phyloP scores from a whole-genome alignment of 2,113 vertebrate species.

The Benitochromis conjunctus region DNA sequence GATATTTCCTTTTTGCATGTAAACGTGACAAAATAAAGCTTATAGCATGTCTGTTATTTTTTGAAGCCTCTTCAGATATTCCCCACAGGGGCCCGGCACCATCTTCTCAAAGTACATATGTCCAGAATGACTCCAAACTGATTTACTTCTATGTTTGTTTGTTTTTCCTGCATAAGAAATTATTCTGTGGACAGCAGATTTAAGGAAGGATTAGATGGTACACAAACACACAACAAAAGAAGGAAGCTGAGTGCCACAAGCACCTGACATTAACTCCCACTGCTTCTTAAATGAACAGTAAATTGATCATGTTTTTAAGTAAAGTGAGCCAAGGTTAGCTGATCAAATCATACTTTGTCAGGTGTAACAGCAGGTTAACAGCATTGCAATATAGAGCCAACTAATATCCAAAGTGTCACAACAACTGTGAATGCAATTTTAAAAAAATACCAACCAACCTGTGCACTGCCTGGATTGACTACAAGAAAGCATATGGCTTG shows the following conservation, averaged over 20 bases:
- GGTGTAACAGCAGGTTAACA: not conserved
- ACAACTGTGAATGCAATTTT: not conserved
- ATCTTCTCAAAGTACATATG: not conserved
- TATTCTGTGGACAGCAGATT: not conserved
- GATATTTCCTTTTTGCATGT: not conserved
- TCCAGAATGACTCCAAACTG: not conserved
- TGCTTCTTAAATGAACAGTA: not conserved
- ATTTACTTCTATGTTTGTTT: not conserved
- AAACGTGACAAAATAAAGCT: not conserved
- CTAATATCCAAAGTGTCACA: not conserved
- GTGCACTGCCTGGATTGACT: not conserved
- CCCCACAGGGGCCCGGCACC: not conserved
- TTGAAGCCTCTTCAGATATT: not conserved
- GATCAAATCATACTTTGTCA: not conserved
- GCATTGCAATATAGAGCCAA: not conserved
- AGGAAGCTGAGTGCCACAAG: not conserved
- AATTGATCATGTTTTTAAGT: not conserved
- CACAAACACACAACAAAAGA: not conserved
- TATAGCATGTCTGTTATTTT: not conserved
- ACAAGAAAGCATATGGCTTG: not conserved
- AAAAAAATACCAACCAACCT: not conserved
- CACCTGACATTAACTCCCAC: not conserved
- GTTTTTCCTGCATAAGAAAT: not conserved
- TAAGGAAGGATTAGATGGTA: not conserved
- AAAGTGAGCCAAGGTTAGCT: not conserved